Evolutionary conservation across 2,113 vertebrate genomes (phyloP), one percentile per base, ranked within the genome.

Genomic region (Microtus ochrogaster): DNA sequence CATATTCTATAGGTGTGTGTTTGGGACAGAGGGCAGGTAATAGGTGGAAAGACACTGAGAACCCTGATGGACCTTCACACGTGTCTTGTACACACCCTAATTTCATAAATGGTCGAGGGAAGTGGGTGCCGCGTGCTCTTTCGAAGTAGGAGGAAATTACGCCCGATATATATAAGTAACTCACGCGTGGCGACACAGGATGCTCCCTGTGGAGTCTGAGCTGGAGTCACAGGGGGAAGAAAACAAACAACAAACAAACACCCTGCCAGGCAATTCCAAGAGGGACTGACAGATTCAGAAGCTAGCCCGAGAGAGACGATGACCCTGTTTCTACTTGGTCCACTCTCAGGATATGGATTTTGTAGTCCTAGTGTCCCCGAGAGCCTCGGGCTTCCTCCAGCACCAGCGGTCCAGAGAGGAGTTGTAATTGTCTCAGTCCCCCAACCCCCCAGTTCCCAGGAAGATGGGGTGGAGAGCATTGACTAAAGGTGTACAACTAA

Each of bases 311-410:
- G 55, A 33, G 7, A 4, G 22, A 19, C 8, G 5, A 58, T 30
- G 81, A 41, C 49, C 58, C 83, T 76, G 14, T 70, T 73, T 24
- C 78, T 84, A 2, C 63, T 17, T 49, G 79, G 47, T 19, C 16
- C 7, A 17, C n/a, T 55, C 39, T 85, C 30, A 82, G 88, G 85
- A 85, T 52, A 39, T 82, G 73, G 77, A n/a, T 61, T 94, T 76
- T 92, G 73, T 84, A 44, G 76, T 66, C 10, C 44, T 70, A 61
- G 49, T 33, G 33, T 5, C 28, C 36, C 1, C 2, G 24, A 26
- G 81, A n/a, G 49, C 49, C 55, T 58, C 21, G 13, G 88, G 68
- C 33, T 77, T 49, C 44, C n/a, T 30, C 58, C 13, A 28, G 77
- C n/a, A 16, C 58, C 63, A 44, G 19, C 39, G 81, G 7, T 78